Base-by-base conservation (phyloP, 2,888 invertebrate genomes). In the Thereva unica region DNA sequence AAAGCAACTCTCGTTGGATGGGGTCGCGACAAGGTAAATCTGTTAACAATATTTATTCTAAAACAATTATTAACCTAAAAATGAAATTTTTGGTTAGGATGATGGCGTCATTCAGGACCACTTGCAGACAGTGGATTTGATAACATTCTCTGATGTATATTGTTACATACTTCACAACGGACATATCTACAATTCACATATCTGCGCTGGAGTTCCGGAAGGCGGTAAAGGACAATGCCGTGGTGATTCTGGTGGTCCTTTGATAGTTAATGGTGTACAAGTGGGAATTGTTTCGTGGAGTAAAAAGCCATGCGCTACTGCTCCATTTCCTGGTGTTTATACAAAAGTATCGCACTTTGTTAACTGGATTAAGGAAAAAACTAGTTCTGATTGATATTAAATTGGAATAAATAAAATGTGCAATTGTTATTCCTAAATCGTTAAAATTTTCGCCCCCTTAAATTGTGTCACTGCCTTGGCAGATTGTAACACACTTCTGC, bases 261-360 rank as follows among this genome's bases (percentile, higher is more conserved):
- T 83, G 9, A 68, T 80, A 4, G 75, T 76, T 0, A 73, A 74
- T 66, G 77, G 10, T 40, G 76, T 75, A 9, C 79, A 80, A 71
- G 74, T 81, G 6, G 83, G 83, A 23, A 77, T 82, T 44, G 82
- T 82, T 2, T 82, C 82, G 0, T 83, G 82, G 82, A 81, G 82
- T 65, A 71, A 76, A 0, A 83, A 82, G 71, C 83, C 83, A 4
- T 83, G 83, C 57, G 76, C 81, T 0, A 71, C 75, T 4, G 75
- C 77, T 2, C 80, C 79, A 8, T 80, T 78, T 71, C 82, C 82
- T 0, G 82, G 82, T 4, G 81, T 82, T 7, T 82, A 78, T 57
- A 79, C 83, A 1, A 78, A 79, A 69, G 81, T 83, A 1, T 75
- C 82, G 0, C 76, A 74, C 4, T 78, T 77, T 69, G 72, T 80